Conservation (phyloP, 2,797 vertebrate species). For the Labeo calbasu region DNA sequence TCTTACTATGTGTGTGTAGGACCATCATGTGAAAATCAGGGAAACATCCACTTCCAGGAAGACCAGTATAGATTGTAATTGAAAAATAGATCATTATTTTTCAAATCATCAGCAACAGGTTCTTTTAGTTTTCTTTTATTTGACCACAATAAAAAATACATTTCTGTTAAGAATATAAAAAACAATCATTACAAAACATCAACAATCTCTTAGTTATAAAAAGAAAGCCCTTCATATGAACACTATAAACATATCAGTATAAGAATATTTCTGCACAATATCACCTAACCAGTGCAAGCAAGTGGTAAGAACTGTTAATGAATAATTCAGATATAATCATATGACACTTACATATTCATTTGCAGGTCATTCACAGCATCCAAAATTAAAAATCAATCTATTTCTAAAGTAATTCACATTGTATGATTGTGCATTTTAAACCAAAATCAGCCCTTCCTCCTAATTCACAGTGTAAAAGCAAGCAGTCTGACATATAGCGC, state of each 20-base stretch:
- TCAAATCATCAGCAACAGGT: neutral
- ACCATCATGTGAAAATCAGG: neutral
- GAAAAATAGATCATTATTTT: neutral
- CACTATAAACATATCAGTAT: neutral
- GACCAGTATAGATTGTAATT: neutral
- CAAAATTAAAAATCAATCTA: neutral
- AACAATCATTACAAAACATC: neutral
- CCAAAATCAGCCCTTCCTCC: neutral
- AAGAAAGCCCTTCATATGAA: neutral
- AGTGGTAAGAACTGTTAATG: neutral
- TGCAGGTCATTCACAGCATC: neutral
- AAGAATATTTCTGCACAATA: neutral
- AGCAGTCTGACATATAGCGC: neutral
- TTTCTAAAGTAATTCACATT: neutral
- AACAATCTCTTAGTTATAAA: neutral
- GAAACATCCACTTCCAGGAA: neutral
- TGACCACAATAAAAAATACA: constrained; percentile 7
- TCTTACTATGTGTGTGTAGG: neutral
- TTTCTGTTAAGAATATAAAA: neutral
- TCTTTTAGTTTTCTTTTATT: neutral
- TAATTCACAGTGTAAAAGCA: neutral
- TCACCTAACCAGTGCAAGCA: neutral
- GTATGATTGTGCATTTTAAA: neutral
- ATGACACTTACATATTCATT: neutral
- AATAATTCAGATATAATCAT: neutral